Percentiles rank a stretch among this genome's conserved stretches.
phyloP scores from a whole-genome alignment of 2,113 vertebrate genomes.

The Acrocephalus kingi region DNA sequence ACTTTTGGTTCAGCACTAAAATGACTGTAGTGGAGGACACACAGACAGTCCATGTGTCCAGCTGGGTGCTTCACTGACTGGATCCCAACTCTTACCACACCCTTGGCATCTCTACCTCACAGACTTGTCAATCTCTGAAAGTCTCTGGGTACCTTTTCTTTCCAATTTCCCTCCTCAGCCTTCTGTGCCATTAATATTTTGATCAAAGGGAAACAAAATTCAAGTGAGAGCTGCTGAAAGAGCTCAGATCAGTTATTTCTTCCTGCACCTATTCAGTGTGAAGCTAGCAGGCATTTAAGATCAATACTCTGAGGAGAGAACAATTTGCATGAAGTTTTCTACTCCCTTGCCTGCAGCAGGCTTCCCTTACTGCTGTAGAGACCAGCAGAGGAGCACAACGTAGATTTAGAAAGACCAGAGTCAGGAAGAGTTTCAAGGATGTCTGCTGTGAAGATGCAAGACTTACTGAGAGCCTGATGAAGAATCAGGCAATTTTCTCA shows the following conservation, averaged over 20 bases:
- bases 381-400: background rate
- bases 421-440: background rate
- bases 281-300: background rate
- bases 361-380: background rate
- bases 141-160: background rate
- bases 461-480: background rate
- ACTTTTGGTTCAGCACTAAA: background rate
- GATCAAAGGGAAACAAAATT: conserved; percentile 20
- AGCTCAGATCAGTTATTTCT: background rate
- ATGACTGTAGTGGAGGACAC: background rate
- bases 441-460: conserved; percentile 17
- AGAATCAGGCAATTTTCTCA: background rate
- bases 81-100: background rate
- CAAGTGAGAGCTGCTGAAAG: background rate
- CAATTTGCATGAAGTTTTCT: background rate
- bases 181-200: background rate
- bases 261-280: background rate
- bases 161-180: background rate
- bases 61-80: background rate
- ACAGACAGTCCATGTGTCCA: fast-evolving
- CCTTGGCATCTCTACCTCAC: background rate
- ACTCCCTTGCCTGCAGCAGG: background rate
- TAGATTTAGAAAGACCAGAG: background rate
- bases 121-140: background rate
- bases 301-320: background rate